Base-by-base conservation (phyloP, 1,140 invertebrate species). In the Charaxes varanes region DNA sequence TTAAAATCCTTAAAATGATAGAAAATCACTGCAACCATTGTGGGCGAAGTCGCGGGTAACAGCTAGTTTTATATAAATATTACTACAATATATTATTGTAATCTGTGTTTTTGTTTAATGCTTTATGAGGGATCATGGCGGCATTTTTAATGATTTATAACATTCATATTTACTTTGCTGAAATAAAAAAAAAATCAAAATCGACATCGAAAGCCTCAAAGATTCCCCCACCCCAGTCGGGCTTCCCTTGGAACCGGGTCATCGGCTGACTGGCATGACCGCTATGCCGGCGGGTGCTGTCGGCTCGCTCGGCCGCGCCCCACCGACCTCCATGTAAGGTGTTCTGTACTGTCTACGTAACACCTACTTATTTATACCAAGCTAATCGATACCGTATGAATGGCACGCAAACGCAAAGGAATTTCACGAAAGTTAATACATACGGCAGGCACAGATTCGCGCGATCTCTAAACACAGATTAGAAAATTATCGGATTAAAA, bases 191-290 rank as follows among this genome's bases (percentile, higher is more conserved):
- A n/a, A n/a, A n/a, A n/a, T n/a, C n/a, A n/a, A n/a, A n/a, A n/a
- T n/a, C n/a, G n/a, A n/a, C 4, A 43, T 23, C 23, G 42, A 52
- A 45, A 52, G 42, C 33, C 27, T 42, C 23, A 10, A 47, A 40
- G 30, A 41, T 35, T 38, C 50, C 69, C 59, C 61, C 64, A 53
- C 65, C 56, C 52, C 47, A 46, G 36, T 51, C 47, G 61, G 65
- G 70, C 68, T 74, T 76, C 68, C 74, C 65, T 76, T 51, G 41
- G 46, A 79, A 68, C 61, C 72, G 62, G 72, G 74, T 74, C 74
- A 77, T 62, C 72, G 68, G 54, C 56, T 67, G 62, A 53, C 60
- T 60, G 48, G 60, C 48, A 32, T 58, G 55, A 72, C 67, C 65
- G 65, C 65, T 67, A 62, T 48, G 47, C 54, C 42, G 53, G 38